phyloP scores from a whole-genome alignment of 1,140 invertebrate species.

The Thaumatotibia leucotreta region DNA sequence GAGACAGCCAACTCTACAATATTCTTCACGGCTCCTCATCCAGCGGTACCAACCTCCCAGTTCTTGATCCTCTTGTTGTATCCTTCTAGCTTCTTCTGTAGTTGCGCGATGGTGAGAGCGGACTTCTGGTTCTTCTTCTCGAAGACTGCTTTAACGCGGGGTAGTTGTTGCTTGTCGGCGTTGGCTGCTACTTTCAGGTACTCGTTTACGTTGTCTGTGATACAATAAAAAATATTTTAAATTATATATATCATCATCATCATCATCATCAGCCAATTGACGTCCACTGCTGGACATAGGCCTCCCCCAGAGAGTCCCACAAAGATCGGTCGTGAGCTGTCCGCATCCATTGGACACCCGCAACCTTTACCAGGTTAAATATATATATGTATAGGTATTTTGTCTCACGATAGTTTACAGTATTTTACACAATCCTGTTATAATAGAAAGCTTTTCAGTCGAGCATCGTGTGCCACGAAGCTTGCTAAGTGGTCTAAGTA shows the following conservation, averaged over 20 bases:
- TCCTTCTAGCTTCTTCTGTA: slow-evolving; percentile 95
- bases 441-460: too few species aligned
- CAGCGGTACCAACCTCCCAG: slow-evolving; percentile 70
- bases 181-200: slow-evolving; percentile 94
- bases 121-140: slow-evolving; percentile 99
- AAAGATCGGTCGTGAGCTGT: too few species aligned
- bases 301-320: too few species aligned
- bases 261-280: too few species aligned
- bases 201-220: slow-evolving; percentile 94
- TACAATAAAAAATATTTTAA: not conserved
- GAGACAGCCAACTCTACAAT: not conserved
- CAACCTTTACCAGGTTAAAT: slow-evolving; percentile 27
- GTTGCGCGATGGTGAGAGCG: slow-evolving; percentile 91
- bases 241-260: too few species aligned
- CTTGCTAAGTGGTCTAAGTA: too few species aligned
- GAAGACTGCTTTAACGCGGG: slow-evolving; percentile 96
- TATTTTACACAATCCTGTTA: too few species aligned
- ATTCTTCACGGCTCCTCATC: slow-evolving; percentile 28
- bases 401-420: too few species aligned
- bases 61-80: slow-evolving; percentile 90
- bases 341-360: too few species aligned
- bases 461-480: too few species aligned
- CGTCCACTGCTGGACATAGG: too few species aligned
- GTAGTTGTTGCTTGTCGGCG: slow-evolving; percentile 94
- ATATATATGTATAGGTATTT: too few species aligned